Evolutionary conservation across 2,888 invertebrate genomes (phyloP), one percentile per base, ranked within the genome.

Genomic region (Acronicta aceris): DNA sequence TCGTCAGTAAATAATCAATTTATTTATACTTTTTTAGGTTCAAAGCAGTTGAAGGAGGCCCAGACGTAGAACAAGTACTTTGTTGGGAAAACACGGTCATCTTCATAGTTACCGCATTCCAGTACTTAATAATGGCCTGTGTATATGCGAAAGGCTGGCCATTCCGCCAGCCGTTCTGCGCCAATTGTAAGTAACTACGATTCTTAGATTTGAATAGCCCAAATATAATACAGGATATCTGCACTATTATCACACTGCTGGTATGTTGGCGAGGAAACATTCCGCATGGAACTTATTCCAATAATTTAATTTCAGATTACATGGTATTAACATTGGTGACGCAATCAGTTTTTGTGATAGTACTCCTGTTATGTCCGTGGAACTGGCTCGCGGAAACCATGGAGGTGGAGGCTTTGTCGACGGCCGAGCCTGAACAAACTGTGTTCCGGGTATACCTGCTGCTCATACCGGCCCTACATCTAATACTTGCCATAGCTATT

Each of bases 81-180:
- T 96, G 96, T 76, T 97, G 97, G 96, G 97, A 97, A 85, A 97
- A 97, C 82, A 97, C 97, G 0, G 97, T 97, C 2, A 94, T 98
- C 40, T 98, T 98, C 89, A 95, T 96, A 56, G 93, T 97, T 33
- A 97, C 97, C 40, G 95, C 96, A 68, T 97, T 96, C 89, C 98
- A 98, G 90, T 98, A 98, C 85, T 95, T 98, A 53, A 96, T 96
- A 60, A 92, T 98, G 83, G 97, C 97, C 4, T 93, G 97, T 65
- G 96, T 97, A 6, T 98, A 97, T 85, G 97, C 97, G 13, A 98
- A 97, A 85, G 97, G 97, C 49, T 95, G 95, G 83, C 98, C 98
- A 0, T 97, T 96, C 89, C 92, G 97, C 41, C 95, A 96, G 84
- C 95, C 96, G 0, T 95, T 97, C 81, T 96, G 96, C 81, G 93